Base-by-base conservation (phyloP, 2,797 vertebrate genomes). In the Sebastes iracundus region DNA sequence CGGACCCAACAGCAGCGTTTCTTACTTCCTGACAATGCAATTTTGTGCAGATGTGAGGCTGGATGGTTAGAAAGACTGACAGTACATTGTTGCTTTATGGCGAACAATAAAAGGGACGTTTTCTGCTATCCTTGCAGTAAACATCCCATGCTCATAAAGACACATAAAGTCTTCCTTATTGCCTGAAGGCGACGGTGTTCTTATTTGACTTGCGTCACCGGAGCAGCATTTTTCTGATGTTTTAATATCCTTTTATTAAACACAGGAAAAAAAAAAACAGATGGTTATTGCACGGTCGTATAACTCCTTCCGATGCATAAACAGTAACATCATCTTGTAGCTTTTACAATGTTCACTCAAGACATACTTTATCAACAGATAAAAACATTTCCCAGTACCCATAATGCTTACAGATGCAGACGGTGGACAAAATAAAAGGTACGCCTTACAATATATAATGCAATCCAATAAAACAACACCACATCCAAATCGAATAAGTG, bases 161-260 rank as follows among this genome's bases (percentile, higher is more conserved):
- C 14, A 52, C 42, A 53, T 65, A 62, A 72, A 76, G 30, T 70
- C 56, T 46, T 66, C n/a, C 62, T 80, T 42, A 62, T 42, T 75
- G 82, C 83, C 66, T 58, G 52, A 75, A 66, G 78, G 62, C 5
- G 10, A 62, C 32, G 27, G 4, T 42, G 12, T 64, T 74, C n/a
- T 56, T 49, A 52, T 53, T 62, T 81, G 52, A 32, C 11, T 72
- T 33, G 27, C 9, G 11, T 69, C 35, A 70, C 23, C 0, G 7
- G 7, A 67, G 53, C 25, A 74, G 25, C 70, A 38, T 77, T 80
- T 84, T 64, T 14, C 16, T 16, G 42, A 58, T 62, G n/a, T 73
- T 85, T 86, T 72, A 72, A 80, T 68, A 16, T 60, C 35, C 35
- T 82, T 69, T 83, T 85, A 80, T 83, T 42, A 75, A 82, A 80